Evolutionary conservation across 2,113 vertebrate genomes (phyloP), one percentile per base, ranked within the genome.

Genomic region (Stomatorhinus ivindoensis): DNA sequence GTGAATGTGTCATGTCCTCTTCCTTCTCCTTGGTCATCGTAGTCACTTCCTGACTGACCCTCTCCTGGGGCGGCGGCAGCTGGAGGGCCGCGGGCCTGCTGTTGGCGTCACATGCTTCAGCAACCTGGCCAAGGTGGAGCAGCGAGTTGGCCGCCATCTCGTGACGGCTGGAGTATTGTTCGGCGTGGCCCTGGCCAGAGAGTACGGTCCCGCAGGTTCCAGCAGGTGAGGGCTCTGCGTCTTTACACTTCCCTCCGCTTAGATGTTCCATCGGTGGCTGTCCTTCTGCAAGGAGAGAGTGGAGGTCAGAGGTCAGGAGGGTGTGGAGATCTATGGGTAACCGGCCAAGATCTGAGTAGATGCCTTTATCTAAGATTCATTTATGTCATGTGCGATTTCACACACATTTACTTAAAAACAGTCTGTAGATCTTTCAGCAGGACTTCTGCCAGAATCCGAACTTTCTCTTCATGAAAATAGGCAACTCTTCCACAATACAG

Each of bases 91-190:
- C 84, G 48, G 46, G 46, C 89, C 42, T 84, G 82, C 82, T 42
- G 17, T 46, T 46, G 39, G 91, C 91, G 80, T 76, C 73, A 21
- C 89, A 69, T 89, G 95, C 95, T 89, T 95, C 94, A 0, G 94
- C 93, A 39, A 96, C 94, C 90, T 96, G 95, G 91, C 96, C 96
- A 89, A 96, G 91, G 90, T 96, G 95, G 3, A 96, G 93, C 90
- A 97, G 95, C 31, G 96, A 97, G 87, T 95, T 95, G 89, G 96
- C 96, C 0, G 96, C 95, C 92, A 95, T 95, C 92, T 96, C 96
- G 92, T 96, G 96, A 51, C 94, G 96, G 93, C 94, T 95, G 93
- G 95, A 94, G 3, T 95, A 95, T 91, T 92, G 93, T 92, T 93
- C 94, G 92, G 94, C 94, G 90, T 88, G 88, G 84, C 47, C 84